phyloP scores from a whole-genome alignment of 2,797 vertebrate species.

The Jordanella pulchra region DNA sequence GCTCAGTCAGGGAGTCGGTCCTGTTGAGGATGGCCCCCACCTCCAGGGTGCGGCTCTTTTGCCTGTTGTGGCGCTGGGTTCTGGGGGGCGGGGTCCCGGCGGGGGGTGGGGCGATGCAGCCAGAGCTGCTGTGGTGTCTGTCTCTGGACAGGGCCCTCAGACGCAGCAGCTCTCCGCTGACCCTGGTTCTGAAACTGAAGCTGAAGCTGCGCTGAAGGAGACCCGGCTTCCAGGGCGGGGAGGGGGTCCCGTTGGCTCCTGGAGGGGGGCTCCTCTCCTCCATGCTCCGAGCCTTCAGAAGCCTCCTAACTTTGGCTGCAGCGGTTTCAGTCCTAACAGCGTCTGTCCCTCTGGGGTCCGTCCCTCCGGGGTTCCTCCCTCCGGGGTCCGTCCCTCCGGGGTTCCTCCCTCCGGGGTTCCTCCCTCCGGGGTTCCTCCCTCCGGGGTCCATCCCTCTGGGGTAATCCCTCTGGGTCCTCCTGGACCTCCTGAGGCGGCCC shows the following conservation, averaged over 20 bases:
- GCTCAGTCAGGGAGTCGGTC: slow-evolving; percentile 75
- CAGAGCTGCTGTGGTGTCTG: slow-evolving; percentile 87
- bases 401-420: too few relatives aligned
- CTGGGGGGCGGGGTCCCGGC: background rate
- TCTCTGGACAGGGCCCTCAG: slow-evolving; percentile 77
- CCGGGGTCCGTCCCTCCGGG: too few relatives aligned
- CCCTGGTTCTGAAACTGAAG: slow-evolving; percentile 92
- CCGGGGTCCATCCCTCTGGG: slow-evolving; percentile 8
- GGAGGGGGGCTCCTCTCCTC: slow-evolving; percentile 56
- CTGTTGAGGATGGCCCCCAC: slow-evolving; percentile 84
- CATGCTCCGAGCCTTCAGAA: slow-evolving; percentile 70
- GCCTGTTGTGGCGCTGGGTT: slow-evolving; percentile 1
- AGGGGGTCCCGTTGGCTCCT: slow-evolving; percentile 35
- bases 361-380: too few relatives aligned
- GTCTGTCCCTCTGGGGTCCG: too few relatives aligned
- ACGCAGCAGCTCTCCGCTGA: slow-evolving; percentile 75
- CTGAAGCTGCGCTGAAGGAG: slow-evolving; percentile 88
- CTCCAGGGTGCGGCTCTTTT: slow-evolving; percentile 84
- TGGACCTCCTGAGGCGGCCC: slow-evolving; percentile 76
- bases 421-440: background rate
- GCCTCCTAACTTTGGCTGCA: too few relatives aligned
- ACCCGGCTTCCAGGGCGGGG: slow-evolving; percentile 62
- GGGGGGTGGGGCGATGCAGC: slow-evolving; percentile 63
- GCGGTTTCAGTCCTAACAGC: too few relatives aligned
- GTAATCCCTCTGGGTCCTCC: slow-evolving; percentile 45